Percentiles rank a stretch among this genome's conserved stretches.
These are phyloP conservation scores for Periplaneta americana DNA, from an alignment of 1,140 invertebrate genomes.

Conservation along the genomic window DNA sequence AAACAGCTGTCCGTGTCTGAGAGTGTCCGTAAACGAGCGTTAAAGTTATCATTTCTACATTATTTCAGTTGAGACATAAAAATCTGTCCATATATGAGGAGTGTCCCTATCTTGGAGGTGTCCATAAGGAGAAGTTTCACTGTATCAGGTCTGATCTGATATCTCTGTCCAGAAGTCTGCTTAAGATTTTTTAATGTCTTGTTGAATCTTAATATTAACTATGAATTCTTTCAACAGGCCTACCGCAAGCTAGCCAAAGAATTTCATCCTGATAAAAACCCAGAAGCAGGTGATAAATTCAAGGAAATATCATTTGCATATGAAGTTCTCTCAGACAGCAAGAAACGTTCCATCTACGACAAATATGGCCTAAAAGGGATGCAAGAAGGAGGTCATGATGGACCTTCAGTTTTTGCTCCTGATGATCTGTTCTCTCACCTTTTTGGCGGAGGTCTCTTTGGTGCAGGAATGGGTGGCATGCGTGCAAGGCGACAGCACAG, in stretches of 20 bases:
- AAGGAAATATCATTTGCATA: conserved; percentile 88
- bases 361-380: conserved; percentile 72
- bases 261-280: conserved; percentile 86
- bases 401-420: conserved; percentile 37
- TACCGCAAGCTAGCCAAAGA: conserved; percentile 82
- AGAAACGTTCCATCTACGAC: conserved; percentile 55
- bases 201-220: too few relatives aligned
- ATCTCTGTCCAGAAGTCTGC: too few relatives aligned
- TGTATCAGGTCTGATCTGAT: too few relatives aligned
- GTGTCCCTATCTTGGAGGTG: too few relatives aligned
- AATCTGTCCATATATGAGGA: too few relatives aligned
- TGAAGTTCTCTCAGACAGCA: conserved; percentile 66
- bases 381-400: conserved; percentile 62
- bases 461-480: conserved; percentile 47
- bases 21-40: too few relatives aligned
- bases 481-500: conserved; percentile 43
- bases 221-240: conserved; percentile 47
- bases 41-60: too few relatives aligned
- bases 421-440: conserved; percentile 60
- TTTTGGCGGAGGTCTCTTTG: conserved; percentile 57
- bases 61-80: too few relatives aligned
- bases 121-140: too few relatives aligned
- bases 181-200: too few relatives aligned
- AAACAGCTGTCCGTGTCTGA: too few relatives aligned
- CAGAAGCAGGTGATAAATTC: conserved; percentile 75